Conservation (phyloP, 92 coral and sea anemone genomes). For the Metridium senile region DNA sequence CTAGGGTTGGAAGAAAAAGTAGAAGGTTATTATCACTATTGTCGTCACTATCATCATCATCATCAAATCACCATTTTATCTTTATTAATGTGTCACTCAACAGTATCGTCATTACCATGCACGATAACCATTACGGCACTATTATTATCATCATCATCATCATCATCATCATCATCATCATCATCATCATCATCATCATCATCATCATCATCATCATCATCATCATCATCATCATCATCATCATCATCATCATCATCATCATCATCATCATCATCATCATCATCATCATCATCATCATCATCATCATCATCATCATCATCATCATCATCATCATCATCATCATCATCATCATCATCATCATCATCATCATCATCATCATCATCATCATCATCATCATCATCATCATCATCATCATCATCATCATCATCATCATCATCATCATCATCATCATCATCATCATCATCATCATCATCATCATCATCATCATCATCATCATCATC, state of each 20-base stretch:
- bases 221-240: background rate
- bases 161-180: background rate
- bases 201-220: background rate
- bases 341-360: too few relatives aligned
- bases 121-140: background rate
- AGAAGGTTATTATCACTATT: background rate
- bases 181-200: background rate
- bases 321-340: too few relatives aligned
- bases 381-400: too few relatives aligned
- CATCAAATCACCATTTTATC: background rate
- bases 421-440: too few relatives aligned
- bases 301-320: too few relatives aligned
- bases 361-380: too few relatives aligned
- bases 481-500: too few relatives aligned
- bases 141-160: background rate
- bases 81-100: background rate
- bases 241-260: background rate
- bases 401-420: too few relatives aligned
- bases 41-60: background rate
- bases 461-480: too few relatives aligned
- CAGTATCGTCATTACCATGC: background rate
- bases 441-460: too few relatives aligned
- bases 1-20: slow-evolving; percentile 21
- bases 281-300: too few relatives aligned
- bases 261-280: too few relatives aligned